These are phyloP conservation scores for Diachasmimorpha longicaudata DNA, from an alignment of 1,140 invertebrate species.

Conservation along the genomic window DNA sequence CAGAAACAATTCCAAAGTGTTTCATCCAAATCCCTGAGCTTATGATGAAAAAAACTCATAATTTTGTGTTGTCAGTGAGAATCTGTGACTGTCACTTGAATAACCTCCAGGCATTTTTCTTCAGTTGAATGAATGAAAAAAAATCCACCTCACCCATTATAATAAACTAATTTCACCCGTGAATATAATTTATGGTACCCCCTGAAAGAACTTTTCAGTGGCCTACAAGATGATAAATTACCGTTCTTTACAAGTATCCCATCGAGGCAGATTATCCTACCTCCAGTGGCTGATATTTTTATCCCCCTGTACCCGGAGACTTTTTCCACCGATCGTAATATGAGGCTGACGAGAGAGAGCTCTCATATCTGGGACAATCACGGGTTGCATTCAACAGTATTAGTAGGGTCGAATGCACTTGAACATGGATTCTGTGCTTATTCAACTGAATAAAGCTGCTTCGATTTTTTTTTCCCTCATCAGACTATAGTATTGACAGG, in stretches of 20 bases:
- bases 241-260: not conserved
- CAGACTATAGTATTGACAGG: not conserved
- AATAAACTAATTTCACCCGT: not conserved
- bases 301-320: not conserved
- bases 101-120: too few species aligned
- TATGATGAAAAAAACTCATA: too few species aligned
- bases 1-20: too few species aligned
- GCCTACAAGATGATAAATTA: not conserved
- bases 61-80: too few species aligned
- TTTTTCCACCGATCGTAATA: not conserved
- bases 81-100: too few species aligned
- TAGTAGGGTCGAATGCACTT: not conserved
- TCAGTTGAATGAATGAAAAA: too few species aligned
- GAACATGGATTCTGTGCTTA: not conserved
- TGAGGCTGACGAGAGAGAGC: not conserved
- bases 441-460: not conserved
- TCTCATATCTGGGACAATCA: not conserved
- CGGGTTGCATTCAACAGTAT: not conserved
- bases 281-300: not conserved
- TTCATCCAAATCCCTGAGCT: too few species aligned
- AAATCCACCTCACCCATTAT: not conserved
- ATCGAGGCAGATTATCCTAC: not conserved
- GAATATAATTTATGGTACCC: not conserved
- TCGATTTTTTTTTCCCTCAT: not conserved
- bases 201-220: not conserved